phyloP scores from a whole-genome alignment of 2,113 vertebrate genomes.

The Dryoscopus gambensis region DNA sequence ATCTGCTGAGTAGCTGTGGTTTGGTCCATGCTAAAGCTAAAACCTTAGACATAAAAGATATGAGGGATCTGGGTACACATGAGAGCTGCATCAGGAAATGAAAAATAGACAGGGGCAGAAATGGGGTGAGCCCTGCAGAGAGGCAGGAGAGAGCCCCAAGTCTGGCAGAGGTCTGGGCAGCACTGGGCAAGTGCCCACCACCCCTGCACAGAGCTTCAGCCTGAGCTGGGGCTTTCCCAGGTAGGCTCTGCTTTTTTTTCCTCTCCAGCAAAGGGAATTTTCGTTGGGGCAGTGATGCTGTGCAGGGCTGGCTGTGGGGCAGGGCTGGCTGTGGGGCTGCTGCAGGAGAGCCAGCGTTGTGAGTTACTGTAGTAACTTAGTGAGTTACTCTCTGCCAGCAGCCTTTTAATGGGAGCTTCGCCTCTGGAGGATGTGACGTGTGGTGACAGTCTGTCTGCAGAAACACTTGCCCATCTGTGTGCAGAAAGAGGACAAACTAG shows the following conservation, averaged over 20 bases:
- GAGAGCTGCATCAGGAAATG: neutral
- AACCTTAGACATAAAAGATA: neutral
- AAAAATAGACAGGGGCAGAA: neutral
- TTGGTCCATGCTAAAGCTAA: neutral
- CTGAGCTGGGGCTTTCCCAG: neutral
- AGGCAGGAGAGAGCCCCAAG: neutral
- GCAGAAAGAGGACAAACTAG: neutral
- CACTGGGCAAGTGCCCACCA: accelerated
- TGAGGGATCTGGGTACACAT: neutral
- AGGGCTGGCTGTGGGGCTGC: neutral
- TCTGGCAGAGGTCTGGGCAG: neutral
- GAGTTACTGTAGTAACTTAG: neutral
- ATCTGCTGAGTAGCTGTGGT: neutral
- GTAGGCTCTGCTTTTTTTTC: neutral
- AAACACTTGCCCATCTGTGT: slow-evolving; percentile 21
- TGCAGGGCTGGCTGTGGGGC: neutral
- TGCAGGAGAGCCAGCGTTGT: accelerated
- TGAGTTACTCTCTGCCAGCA: neutral
- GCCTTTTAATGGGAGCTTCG: neutral
- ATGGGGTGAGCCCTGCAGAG: accelerated
- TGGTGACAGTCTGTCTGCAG: slow-evolving; percentile 2
- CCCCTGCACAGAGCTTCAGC: neutral
- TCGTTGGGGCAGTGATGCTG: accelerated
- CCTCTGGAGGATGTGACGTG: slow-evolving; percentile 12
- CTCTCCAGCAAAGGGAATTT: neutral